phyloP scores from a whole-genome alignment of 2,888 invertebrate genomes.

The Helobdella robusta region DNA sequence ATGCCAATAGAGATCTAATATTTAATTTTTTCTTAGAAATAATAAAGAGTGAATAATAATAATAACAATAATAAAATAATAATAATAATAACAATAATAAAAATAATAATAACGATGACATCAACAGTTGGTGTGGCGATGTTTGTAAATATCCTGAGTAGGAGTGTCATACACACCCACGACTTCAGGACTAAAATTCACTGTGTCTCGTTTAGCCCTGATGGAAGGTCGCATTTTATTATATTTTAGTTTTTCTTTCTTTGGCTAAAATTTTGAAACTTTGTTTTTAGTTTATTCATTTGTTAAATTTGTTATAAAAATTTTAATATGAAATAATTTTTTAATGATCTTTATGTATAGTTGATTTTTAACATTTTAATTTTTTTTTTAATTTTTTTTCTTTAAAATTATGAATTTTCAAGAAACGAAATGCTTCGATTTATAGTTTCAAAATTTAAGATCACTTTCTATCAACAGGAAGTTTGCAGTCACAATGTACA shows the following conservation, averaged over 20 bases:
- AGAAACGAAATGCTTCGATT: neutral
- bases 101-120: neutral
- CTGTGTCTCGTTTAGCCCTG: constrained; percentile 78
- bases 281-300: too few relatives aligned
- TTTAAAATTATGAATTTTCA: neutral
- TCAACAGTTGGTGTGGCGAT: constrained; percentile 49
- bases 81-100: neutral
- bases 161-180: constrained; percentile 70
- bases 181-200: constrained; percentile 69
- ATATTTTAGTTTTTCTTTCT: constrained; percentile 5
- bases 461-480: constrained; percentile 48
- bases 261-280: too few relatives aligned
- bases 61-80: neutral
- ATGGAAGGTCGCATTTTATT: constrained; percentile 60
- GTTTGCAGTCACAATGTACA: constrained; percentile 79
- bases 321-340: too few relatives aligned
- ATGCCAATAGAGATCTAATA: neutral
- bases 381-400: neutral
- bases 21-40: neutral
- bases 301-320: too few relatives aligned
- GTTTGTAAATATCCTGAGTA: constrained; percentile 70
- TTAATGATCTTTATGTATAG: too few relatives aligned
- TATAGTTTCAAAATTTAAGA: neutral
- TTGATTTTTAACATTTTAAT: too few relatives aligned
- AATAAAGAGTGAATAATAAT: neutral